Evolutionary conservation across 2,888 invertebrate species (phyloP).

Genomic region (Meloe dianella): DNA sequence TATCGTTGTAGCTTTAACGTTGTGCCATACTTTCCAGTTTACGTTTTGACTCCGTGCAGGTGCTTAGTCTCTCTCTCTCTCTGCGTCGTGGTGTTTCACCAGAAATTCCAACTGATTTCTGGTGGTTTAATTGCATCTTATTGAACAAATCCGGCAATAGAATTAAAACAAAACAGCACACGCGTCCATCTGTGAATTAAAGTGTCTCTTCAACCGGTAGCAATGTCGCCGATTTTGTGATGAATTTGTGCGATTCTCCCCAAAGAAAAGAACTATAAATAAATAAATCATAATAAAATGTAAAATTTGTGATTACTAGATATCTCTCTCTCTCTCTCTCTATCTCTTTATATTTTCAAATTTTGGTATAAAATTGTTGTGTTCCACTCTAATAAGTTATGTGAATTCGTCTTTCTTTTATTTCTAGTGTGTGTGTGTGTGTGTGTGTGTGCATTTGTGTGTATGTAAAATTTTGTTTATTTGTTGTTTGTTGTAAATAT

Average conservation of each 20-base stretch:
- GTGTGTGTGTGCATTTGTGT: constrained; percentile 9
- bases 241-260: neutral
- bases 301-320: neutral
- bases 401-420: constrained; percentile 15
- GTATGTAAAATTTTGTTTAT: constrained; percentile 8
- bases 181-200: no score
- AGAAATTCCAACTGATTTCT: neutral
- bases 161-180: no score
- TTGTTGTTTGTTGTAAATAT: constrained; percentile 9
- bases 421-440: neutral
- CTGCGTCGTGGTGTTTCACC: no score
- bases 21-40: constrained; percentile 7
- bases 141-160: neutral
- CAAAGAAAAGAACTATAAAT: neutral
- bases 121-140: neutral
- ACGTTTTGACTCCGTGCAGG: constrained; percentile 15
- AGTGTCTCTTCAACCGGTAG: neutral
- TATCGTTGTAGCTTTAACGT: constrained; percentile 18
- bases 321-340: neutral
- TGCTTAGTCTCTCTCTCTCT: constrained; percentile 6
- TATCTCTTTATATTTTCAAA: neutral
- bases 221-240: neutral
- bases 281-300: constrained; percentile 2
- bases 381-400: constrained; percentile 18
- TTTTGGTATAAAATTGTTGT: no score